These are phyloP conservation scores for Dermolepida albohirtum DNA, from an alignment of 2,888 invertebrate species.

Conservation along the genomic window DNA sequence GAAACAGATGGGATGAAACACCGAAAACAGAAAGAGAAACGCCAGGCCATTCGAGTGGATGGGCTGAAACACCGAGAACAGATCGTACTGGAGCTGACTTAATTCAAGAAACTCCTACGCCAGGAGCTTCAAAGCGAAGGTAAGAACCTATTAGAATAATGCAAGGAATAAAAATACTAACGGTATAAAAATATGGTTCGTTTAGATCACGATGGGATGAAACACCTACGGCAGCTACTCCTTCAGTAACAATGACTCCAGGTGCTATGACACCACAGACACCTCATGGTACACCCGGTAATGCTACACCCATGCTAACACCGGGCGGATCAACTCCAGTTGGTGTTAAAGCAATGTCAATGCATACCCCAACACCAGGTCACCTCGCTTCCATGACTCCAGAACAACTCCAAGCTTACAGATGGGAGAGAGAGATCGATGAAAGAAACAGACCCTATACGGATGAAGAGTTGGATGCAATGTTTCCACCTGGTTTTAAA, in stretches of 20 bases:
- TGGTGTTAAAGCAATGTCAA: slow-evolving; percentile 96
- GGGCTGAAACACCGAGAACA: slow-evolving; percentile 99
- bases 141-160: slow-evolving; percentile 40
- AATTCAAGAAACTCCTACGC: slow-evolving; percentile 90
- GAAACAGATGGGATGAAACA: slow-evolving; percentile 99
- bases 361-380: slow-evolving; percentile 98
- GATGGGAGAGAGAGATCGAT: slow-evolving; percentile 99
- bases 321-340: slow-evolving; percentile 89
- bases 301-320: slow-evolving; percentile 75
- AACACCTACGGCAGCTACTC: slow-evolving; percentile 83
- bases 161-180: not conserved
- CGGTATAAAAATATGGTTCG: not conserved
- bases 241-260: slow-evolving; percentile 68
- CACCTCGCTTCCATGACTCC: slow-evolving; percentile 99
- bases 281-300: slow-evolving; percentile 76
- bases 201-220: slow-evolving; percentile 94
- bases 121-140: slow-evolving; percentile 92
- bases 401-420: slow-evolving; percentile 96
- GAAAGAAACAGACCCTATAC: slow-evolving; percentile 96
- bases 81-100: slow-evolving; percentile 79
- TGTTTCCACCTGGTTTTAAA: slow-evolving; percentile 99
- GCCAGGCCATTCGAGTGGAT: slow-evolving; percentile 91
- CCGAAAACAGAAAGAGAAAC: slow-evolving; percentile 98
- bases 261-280: slow-evolving; percentile 75
- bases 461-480: slow-evolving; percentile 96